Conservation (phyloP, 2,113 vertebrate species). For the Charadrius vociferus region DNA sequence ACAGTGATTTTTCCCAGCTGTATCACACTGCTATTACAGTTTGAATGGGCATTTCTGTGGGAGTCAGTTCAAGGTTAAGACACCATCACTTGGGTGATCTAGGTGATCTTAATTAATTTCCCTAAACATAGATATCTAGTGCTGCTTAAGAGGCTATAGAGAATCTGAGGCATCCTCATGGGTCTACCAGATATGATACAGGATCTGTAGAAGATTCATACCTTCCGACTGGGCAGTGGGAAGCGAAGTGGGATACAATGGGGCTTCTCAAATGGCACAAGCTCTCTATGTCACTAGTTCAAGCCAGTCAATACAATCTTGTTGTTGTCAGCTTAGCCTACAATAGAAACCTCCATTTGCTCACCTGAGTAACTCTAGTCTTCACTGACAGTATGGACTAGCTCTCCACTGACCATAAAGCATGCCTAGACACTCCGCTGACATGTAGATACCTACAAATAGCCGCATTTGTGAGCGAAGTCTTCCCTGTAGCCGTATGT, state of each 20-base stretch:
- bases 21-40: background rate
- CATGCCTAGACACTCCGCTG: background rate
- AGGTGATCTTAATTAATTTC: background rate
- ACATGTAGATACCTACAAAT: background rate
- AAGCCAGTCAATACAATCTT: background rate
- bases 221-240: background rate
- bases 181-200: background rate
- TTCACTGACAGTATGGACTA: background rate
- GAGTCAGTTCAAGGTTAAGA: background rate
- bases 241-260: background rate
- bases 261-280: background rate
- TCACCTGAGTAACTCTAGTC: background rate
- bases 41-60: background rate
- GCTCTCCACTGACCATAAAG: background rate
- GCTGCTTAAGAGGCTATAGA: background rate
- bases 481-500: background rate
- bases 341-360: background rate
- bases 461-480: background rate
- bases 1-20: background rate
- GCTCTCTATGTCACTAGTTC: background rate
- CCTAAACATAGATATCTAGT: background rate
- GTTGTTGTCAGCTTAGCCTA: background rate
- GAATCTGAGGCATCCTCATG: background rate
- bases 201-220: background rate
- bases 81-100: background rate